phyloP scores from a whole-genome alignment of 2,797 vertebrate genomes.

The Tympanoctomys barrerae region DNA sequence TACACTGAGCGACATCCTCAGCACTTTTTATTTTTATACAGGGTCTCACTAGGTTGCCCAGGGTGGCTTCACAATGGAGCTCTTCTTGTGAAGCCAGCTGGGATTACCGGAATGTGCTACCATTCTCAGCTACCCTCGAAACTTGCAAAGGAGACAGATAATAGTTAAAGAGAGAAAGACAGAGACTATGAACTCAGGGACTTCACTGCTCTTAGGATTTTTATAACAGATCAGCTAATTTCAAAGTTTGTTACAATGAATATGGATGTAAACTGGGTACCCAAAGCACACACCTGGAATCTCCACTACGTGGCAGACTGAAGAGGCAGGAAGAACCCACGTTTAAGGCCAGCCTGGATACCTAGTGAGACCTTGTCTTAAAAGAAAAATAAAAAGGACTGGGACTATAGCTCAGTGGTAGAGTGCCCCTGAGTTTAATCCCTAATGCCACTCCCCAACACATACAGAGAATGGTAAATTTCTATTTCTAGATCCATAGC shows the following conservation, averaged over 20 bases:
- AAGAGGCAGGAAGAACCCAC: neutral
- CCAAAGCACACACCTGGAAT: neutral
- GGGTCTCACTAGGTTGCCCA: neutral
- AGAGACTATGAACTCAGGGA: neutral
- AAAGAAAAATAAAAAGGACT: neutral
- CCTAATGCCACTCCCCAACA: neutral
- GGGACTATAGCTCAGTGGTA: neutral
- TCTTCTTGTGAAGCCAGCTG: neutral
- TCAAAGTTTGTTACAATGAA: neutral
- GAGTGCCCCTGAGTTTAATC: neutral
- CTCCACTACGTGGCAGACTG: neutral
- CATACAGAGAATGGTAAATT: neutral
- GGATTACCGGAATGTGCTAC: neutral
- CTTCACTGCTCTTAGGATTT: neutral
- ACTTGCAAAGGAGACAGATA: conserved; percentile 21
- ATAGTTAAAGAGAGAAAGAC: neutral
- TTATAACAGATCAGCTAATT: conserved; percentile 14
- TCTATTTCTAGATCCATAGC: neutral
- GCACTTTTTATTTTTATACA: neutral
- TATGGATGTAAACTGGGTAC: neutral
- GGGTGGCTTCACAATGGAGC: neutral
- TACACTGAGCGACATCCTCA: neutral
- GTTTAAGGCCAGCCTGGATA: neutral
- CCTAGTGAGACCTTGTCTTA: neutral
- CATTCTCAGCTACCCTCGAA: neutral